These are phyloP conservation scores for Aromia moschata DNA, from an alignment of 2,888 invertebrate genomes.

Conservation along the genomic window DNA sequence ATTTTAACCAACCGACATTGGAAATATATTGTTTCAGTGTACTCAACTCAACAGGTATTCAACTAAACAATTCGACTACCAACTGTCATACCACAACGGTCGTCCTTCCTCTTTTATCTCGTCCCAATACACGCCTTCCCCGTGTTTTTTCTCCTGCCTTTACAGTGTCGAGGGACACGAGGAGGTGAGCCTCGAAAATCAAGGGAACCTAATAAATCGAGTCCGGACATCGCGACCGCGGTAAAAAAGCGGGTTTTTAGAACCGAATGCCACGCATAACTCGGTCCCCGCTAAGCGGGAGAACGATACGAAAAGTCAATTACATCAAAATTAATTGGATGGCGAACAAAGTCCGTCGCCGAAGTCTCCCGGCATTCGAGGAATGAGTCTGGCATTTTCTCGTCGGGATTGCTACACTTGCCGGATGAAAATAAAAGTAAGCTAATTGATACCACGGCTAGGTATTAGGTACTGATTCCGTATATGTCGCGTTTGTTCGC, in stretches of 20 bases:
- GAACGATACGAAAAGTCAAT: conserved; percentile 54
- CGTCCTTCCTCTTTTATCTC: not conserved
- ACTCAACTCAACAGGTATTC: too few species aligned
- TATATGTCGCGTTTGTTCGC: not conserved
- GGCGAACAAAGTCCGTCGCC: conserved; percentile 50
- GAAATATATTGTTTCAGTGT: too few species aligned
- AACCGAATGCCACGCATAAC: conserved; percentile 43
- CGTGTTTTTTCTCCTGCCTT: not conserved
- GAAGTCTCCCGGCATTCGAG: conserved; percentile 42
- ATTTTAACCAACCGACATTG: too few species aligned
- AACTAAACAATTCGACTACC: too few species aligned
- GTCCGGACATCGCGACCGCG: not conserved
- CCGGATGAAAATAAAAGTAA: conserved; percentile 49
- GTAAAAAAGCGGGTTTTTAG: conserved; percentile 22
- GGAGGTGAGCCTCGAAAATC: conserved; percentile 5
- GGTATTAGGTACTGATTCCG: not conserved
- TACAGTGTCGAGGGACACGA: not conserved
- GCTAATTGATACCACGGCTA: conserved; percentile 39
- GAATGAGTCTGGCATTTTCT: conserved; percentile 46
- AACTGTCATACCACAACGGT: not conserved
- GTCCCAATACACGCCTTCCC: not conserved
- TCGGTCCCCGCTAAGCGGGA: conserved; percentile 34
- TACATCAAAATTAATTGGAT: conserved; percentile 60
- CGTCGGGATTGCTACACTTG: conserved; percentile 29
- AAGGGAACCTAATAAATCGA: conserved; percentile 12